phyloP scores from a whole-genome alignment of 1,140 invertebrate species.

The Drosophila sucinea region DNA sequence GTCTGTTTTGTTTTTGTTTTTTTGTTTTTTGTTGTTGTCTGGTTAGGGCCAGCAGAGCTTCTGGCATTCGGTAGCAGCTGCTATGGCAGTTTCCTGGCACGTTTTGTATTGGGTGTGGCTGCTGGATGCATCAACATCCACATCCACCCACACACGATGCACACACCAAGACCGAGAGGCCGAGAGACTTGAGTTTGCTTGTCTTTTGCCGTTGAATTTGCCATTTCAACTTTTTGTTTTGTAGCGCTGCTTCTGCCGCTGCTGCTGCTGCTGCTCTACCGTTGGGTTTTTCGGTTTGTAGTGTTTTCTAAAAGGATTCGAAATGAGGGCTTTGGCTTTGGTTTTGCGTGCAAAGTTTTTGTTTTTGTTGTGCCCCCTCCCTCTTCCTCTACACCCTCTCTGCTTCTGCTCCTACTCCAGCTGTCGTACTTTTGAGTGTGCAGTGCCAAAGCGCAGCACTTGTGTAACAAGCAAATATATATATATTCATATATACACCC shows the following conservation, averaged over 20 bases:
- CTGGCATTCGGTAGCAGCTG: constrained; percentile 47
- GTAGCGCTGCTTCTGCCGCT: constrained; percentile 11
- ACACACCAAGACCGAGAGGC: constrained; percentile 21
- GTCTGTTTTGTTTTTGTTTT: not conserved
- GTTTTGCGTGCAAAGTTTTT: constrained; percentile 70
- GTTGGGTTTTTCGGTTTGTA: constrained; percentile 36
- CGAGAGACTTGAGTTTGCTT: constrained; percentile 38
- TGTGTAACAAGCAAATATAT: constrained; percentile 64
- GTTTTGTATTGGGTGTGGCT: constrained; percentile 64
- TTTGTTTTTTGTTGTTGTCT: constrained; percentile 36
- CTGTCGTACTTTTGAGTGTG: constrained; percentile 58
- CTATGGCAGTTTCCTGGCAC: constrained; percentile 52
- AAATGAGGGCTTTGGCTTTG: constrained; percentile 56
- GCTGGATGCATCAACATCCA: constrained; percentile 36
- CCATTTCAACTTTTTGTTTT: constrained; percentile 65
- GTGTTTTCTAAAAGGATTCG: constrained; percentile 66
- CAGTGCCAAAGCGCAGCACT: constrained; percentile 70
- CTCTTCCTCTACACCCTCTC: not conserved
- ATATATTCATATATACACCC: not conserved
- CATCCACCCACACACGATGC: constrained; percentile 21
- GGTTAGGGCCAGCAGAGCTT: constrained; percentile 43
- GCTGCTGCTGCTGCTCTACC: constrained; percentile 13
- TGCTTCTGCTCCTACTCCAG: constrained; percentile 20
- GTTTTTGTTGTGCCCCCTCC: constrained; percentile 6
- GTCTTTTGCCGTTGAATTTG: constrained; percentile 67